phyloP scores from a whole-genome alignment of 2,888 invertebrate genomes.

The Yponomeuta evonymella region DNA sequence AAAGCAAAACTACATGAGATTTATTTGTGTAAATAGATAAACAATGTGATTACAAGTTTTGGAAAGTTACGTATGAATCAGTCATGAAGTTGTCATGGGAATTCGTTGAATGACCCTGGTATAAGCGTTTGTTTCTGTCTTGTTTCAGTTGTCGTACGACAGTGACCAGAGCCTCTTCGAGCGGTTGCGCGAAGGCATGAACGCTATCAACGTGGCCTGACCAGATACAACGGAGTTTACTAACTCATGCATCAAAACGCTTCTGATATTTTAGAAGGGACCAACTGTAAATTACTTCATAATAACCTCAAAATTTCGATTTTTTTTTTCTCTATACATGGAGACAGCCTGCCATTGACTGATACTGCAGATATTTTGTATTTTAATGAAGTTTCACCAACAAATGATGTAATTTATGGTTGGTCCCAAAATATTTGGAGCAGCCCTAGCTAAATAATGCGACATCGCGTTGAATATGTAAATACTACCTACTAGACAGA shows the following conservation, averaged over 20 bases:
- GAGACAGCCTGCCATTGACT: too few species aligned
- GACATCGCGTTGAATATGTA: not conserved
- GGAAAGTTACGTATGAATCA: not conserved
- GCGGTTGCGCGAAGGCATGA: slow-evolving; percentile 36
- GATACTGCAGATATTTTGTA: too few species aligned
- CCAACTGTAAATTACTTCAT: not conserved
- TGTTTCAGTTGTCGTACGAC: slow-evolving; percentile 15
- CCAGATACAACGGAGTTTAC: not conserved
- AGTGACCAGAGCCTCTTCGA: slow-evolving; percentile 33
- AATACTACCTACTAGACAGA: not conserved
- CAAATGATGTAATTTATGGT: not conserved
- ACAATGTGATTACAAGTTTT: not conserved
- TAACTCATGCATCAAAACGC: not conserved
- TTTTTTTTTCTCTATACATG: too few species aligned
- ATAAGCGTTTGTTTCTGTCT: not conserved
- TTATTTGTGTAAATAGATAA: not conserved
- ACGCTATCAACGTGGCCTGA: slow-evolving; percentile 49
- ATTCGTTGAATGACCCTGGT: not conserved
- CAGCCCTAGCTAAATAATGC: not conserved
- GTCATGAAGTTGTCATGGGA: not conserved
- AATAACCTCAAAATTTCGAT: too few species aligned
- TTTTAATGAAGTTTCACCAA: too few species aligned
- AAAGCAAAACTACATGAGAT: not conserved
- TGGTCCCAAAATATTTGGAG: not conserved
- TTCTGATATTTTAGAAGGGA: not conserved